Percentiles rank a stretch among this genome's conserved stretches.
Conservation (phyloP, 2,113 vertebrate genomes). For the Crotalus horridus region DNA sequence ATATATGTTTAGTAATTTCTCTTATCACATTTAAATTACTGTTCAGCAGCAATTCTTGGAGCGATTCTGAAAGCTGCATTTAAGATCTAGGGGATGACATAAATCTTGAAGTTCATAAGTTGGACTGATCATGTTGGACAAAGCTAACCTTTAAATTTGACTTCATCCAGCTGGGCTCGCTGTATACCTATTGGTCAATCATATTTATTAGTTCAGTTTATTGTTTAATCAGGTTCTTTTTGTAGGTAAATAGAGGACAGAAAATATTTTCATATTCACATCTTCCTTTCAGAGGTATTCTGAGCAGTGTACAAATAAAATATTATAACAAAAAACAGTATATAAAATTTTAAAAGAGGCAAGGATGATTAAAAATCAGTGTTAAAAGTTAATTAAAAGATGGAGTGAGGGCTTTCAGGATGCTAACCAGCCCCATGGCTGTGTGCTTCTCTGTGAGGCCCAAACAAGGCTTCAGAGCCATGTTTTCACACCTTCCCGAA, state of each 20-base stretch:
- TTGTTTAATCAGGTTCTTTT: neutral
- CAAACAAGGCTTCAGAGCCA: too few species aligned
- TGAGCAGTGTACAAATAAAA: neutral
- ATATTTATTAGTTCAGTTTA: neutral
- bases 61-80: neutral
- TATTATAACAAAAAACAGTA: neutral
- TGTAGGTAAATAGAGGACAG: neutral
- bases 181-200: neutral
- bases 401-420: neutral
- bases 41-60: neutral
- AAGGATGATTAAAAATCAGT: neutral
- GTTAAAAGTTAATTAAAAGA: neutral
- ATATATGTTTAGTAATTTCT: neutral
- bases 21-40: neutral
- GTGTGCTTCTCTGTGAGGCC: too few species aligned
- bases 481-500: too few species aligned
- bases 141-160: neutral
- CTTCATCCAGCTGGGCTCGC: neutral
- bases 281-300: neutral
- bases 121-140: neutral
- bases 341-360: neutral
- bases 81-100: neutral
- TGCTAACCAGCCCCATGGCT: neutral
- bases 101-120: neutral
- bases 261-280: neutral